Base-by-base conservation (phyloP, 2,888 invertebrate species). In the Sphinx pinastri region DNA sequence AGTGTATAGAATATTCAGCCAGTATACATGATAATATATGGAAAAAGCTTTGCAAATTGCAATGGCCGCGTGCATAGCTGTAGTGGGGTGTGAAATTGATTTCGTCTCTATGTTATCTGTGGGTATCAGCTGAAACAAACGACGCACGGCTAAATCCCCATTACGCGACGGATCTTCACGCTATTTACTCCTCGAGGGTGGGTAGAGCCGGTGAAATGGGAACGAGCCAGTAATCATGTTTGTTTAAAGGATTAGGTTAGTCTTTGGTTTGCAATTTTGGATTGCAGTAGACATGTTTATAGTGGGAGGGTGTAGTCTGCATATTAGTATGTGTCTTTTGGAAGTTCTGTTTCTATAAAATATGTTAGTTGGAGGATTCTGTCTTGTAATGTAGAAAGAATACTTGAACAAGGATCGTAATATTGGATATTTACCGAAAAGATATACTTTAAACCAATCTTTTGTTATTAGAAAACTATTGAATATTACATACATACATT, bases 41-140 rank as follows among this genome's bases (percentile, higher is more conserved):
- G 13, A 63, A 49, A 47, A 49, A 47, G 49, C 45, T 47, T 25
- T 57, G n/a, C 59, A 57, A 68, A 59, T 59, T 58, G 51, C 38
- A 60, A 54, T 45, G 45, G 31, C 14, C 52, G 31, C 71, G 71
- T 74, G 75, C 73, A 71, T 74, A 68, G 58, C 63, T 63, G 49
- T 63, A 49, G 63, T 63, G 63, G 63, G 49, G 63, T 63, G 63
- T 63, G 63, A 63, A 63, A 63, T 63, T 63, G 63, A 63, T 49
- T 63, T 47, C 19, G 63, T 63, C 63, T 63, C 49, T 49, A 19
- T 63, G 63, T 63, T 63, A 63, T 63, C 47, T 63, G 63, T 59
- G 38, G 38, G 58, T 49, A 63, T 63, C 63, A 63, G 63, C 63
- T 63, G 63, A 63, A 63, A 63, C 63, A 63, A 63, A 63, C 49